Conservation (phyloP, 2,113 vertebrate genomes). For the Eulacestoma nigropectus region DNA sequence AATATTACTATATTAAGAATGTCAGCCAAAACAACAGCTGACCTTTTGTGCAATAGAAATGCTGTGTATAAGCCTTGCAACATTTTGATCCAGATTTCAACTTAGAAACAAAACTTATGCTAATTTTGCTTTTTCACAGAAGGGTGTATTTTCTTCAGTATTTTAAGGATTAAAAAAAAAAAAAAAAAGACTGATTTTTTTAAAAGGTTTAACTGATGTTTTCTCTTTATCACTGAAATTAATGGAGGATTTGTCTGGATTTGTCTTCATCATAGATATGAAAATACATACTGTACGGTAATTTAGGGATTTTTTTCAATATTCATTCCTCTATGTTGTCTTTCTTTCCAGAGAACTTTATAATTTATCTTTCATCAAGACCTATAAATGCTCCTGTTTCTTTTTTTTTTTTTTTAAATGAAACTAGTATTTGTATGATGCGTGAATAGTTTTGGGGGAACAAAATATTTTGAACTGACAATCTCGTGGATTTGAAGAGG, state of each 20-base stretch:
- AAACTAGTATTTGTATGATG: not conserved
- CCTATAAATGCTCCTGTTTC: not conserved
- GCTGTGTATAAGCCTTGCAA: not conserved
- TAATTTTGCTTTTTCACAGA: not conserved
- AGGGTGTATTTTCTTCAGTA: not conserved
- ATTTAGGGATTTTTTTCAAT: not conserved
- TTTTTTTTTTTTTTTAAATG: not conserved
- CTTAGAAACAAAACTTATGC: not conserved
- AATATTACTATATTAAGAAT: slow-evolving; percentile 39
- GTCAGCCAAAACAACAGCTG: slow-evolving; percentile 22
- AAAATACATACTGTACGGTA: not conserved
- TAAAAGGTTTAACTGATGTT: not conserved
- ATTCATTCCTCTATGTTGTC: not conserved
- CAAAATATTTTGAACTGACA: not conserved
- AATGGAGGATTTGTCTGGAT: not conserved
- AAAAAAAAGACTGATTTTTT: not conserved
- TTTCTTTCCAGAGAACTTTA: not conserved
- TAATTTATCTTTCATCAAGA: not conserved
- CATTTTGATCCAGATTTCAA: slow-evolving; percentile 2
- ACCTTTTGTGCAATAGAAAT: slow-evolving; percentile 17
- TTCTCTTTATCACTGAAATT: not conserved
- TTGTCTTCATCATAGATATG: not conserved
- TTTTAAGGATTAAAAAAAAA: not conserved
- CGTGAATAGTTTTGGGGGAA: not conserved
- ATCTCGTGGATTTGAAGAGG: accelerated